Percentiles rank a stretch among this genome's conserved stretches.
Evolutionary conservation across 2,888 invertebrate genomes (phyloP).

Genomic region (Drosophila multiciliata): DNA sequence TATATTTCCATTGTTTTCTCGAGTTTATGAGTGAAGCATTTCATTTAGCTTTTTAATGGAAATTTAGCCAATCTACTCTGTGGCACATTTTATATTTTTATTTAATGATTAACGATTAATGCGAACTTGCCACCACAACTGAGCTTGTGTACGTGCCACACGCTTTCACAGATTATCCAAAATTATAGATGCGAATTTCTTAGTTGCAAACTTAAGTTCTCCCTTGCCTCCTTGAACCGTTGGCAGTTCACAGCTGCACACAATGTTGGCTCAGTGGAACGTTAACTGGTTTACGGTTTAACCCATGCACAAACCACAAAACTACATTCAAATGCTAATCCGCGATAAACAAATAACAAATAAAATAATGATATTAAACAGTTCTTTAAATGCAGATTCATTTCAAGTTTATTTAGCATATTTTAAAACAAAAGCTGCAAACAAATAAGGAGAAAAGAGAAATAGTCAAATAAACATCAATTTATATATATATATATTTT

Average conservation of each 20-base stretch:
- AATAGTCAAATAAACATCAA: slow-evolving; percentile 6
- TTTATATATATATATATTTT: slow-evolving; percentile 12
- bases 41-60: background rate
- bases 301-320: slow-evolving; percentile 37
- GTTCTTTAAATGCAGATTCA: slow-evolving; percentile 46
- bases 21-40: too few species aligned
- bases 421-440: slow-evolving; percentile 30
- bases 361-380: background rate
- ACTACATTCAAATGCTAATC: slow-evolving; percentile 71
- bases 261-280: background rate
- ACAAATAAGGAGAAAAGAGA: slow-evolving; percentile 43
- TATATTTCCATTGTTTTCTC: background rate
- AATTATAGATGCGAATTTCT: background rate
- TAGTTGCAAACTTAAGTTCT: background rate
- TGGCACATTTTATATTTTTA: background rate
- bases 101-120: background rate
- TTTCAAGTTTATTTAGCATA: slow-evolving; percentile 61
- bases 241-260: slow-evolving; percentile 13
- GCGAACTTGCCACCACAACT: slow-evolving; percentile 44
- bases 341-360: slow-evolving; percentile 3
- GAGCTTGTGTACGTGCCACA: slow-evolving; percentile 41
- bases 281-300: slow-evolving; percentile 57
- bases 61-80: background rate
- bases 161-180: background rate
- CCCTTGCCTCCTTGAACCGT: slow-evolving; percentile 3